Conservation (phyloP, 2,888 invertebrate genomes). For the Incurvaria masculella region DNA sequence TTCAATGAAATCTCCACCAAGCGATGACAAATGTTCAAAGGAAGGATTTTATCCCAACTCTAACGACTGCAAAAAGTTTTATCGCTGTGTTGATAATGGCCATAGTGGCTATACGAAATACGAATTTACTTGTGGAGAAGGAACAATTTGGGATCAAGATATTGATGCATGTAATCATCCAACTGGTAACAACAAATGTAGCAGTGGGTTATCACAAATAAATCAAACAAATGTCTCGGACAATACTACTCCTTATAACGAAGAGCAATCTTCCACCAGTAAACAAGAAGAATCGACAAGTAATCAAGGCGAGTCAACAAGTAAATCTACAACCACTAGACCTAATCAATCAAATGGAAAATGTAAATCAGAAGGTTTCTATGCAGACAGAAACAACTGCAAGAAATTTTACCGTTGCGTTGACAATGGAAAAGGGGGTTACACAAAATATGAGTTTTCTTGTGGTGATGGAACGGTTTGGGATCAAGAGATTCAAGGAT, state of each 20-base stretch:
- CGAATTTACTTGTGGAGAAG: constrained; percentile 62
- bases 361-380: constrained; percentile 45
- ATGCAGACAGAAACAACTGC: constrained; percentile 58
- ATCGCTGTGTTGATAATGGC: constrained; percentile 61
- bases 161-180: constrained; percentile 58
- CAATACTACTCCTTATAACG: background rate
- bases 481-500: constrained; percentile 46
- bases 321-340: background rate
- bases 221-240: background rate
- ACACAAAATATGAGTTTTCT: constrained; percentile 57
- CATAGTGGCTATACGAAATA: constrained; percentile 47
- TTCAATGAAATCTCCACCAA: constrained; percentile 7
- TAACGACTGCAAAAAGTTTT: constrained; percentile 69
- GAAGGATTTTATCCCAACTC: constrained; percentile 71
- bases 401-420: constrained; percentile 68
- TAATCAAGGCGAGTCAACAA: background rate
- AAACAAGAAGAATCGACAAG: background rate
- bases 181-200: constrained; percentile 27
- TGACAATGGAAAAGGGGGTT: constrained; percentile 56
- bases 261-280: background rate
- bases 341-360: background rate
- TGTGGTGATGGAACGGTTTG: constrained; percentile 66
- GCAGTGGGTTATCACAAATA: background rate
- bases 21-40: constrained; percentile 36
- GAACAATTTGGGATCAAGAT: constrained; percentile 68